Evolutionary conservation across 2,888 invertebrate genomes (phyloP).

Genomic region (Ptilodon capucinus): DNA sequence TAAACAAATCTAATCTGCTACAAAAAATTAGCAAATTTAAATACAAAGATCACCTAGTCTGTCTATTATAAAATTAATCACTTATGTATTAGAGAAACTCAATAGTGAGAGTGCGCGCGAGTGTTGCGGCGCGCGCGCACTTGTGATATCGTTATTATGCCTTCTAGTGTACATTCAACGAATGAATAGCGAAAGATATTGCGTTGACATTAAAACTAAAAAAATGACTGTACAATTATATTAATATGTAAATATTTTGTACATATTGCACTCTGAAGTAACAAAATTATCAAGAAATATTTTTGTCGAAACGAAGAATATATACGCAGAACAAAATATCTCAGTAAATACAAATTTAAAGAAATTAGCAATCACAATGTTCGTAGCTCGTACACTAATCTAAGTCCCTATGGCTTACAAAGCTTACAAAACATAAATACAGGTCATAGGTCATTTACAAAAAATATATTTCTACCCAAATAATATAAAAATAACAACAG

Average conservation of each 20-base stretch:
- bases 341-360: conserved; percentile 72
- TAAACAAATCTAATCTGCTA: conserved; percentile 82
- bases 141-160: conserved; percentile 79
- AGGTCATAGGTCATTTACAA: conserved; percentile 82
- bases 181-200: conserved; percentile 71
- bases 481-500: conserved; percentile 83
- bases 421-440: conserved; percentile 81
- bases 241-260: conserved; percentile 85
- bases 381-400: conserved; percentile 77
- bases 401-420: conserved; percentile 80
- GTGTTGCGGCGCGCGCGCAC: conserved; percentile 49
- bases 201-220: conserved; percentile 81
- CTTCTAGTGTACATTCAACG: conserved; percentile 75
- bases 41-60: conserved; percentile 80
- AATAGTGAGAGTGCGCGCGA: conserved; percentile 61
- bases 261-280: conserved; percentile 88
- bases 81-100: conserved; percentile 80
- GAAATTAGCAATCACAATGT: conserved; percentile 78
- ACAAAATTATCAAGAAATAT: conserved; percentile 77
- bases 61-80: conserved; percentile 78
- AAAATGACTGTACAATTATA: conserved; percentile 80
- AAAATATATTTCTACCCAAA: conserved; percentile 82
- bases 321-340: conserved; percentile 69
- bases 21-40: conserved; percentile 82
- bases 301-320: conserved; percentile 71